Evolutionary conservation across 2,113 vertebrate species (phyloP).

Genomic region (Erythrocercus mccallii): DNA sequence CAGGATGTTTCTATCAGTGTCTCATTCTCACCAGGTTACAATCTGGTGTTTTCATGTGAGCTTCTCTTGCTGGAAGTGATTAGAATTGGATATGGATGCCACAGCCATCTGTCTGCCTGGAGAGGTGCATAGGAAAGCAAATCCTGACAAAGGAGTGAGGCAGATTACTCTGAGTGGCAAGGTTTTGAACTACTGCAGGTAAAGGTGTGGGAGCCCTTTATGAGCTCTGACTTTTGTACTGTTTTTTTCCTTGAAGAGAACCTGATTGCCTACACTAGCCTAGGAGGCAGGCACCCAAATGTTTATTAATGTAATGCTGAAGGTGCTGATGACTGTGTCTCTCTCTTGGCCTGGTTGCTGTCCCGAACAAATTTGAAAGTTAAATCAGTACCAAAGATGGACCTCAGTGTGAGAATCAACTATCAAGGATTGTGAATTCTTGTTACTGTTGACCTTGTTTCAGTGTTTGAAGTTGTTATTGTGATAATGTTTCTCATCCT

Average conservation of each 20-base stretch:
- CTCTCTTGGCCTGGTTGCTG: background rate
- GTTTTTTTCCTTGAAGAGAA: background rate
- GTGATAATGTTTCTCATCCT: background rate
- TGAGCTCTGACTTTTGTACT: background rate
- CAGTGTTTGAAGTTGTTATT: background rate
- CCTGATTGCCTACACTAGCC: background rate
- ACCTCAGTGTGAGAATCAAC: background rate
- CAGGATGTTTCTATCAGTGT: background rate
- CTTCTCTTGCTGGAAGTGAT: background rate
- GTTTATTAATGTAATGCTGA: background rate
- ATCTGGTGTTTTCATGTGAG: background rate
- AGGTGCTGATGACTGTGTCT: background rate
- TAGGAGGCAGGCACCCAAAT: background rate
- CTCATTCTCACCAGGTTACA: background rate
- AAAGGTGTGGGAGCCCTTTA: background rate
- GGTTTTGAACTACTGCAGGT: background rate
- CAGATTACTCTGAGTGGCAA: background rate
- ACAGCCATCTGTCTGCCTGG: background rate
- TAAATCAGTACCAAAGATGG: background rate
- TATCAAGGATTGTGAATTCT: background rate
- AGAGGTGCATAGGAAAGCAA: background rate
- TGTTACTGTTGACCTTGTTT: background rate
- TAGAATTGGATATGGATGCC: background rate
- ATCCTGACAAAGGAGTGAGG: background rate
- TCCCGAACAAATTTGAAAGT: background rate